Base-by-base conservation (phyloP, 2,113 vertebrate species). In the Cairina moschata region DNA sequence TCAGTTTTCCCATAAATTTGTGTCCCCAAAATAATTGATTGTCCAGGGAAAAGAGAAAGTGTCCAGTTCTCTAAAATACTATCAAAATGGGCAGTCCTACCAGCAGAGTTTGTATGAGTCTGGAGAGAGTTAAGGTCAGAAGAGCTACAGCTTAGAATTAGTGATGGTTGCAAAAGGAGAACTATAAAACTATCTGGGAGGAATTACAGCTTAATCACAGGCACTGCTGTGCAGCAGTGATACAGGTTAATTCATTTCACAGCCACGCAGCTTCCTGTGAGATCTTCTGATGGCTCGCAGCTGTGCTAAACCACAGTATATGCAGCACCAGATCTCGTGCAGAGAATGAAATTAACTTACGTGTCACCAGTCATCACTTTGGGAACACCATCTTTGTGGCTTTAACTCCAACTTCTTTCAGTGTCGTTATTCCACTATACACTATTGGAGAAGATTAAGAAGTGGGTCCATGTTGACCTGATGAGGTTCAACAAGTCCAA, bases 201-300 rank as follows among this genome's bases (percentile, higher is more conserved):
- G 62, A 97, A 94, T 96, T 96, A 97, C 92, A 96, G 87, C 95
- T 98, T 97, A 97, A 98, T 97, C 94, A 96, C 59, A 14, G 31
- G 25, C 38, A 42, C 73, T 25, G 31, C 94, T 78, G 31, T 65
- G 93, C 94, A 96, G 54, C 76, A 89, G 42, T 86, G 90, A 83
- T 96, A 95, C 71, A 97, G 91, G 95, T 97, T 97, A 98, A 96
- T 94, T 95, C 71, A 96, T 96, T 97, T 97, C 96, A 93, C 95
- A 95, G 82, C 93, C 86, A 73, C 23, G 7, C 28, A 44, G 34
- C 94, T 96, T 96, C 78, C 92, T 90, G 2, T 94, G 79, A 97
- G 65, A 94, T 87, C 87, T 87, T 95, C 54, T 93, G 48, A 67
- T 71, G 71, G 90, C 67, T 96, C 74, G 74, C 83, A 93, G 93